Percentiles rank a stretch among this genome's conserved stretches.
Evolutionary conservation across 30 jellyfish, hydroid and myxozoan species (phyloP).

Genomic region (Hydra vulgaris): DNA sequence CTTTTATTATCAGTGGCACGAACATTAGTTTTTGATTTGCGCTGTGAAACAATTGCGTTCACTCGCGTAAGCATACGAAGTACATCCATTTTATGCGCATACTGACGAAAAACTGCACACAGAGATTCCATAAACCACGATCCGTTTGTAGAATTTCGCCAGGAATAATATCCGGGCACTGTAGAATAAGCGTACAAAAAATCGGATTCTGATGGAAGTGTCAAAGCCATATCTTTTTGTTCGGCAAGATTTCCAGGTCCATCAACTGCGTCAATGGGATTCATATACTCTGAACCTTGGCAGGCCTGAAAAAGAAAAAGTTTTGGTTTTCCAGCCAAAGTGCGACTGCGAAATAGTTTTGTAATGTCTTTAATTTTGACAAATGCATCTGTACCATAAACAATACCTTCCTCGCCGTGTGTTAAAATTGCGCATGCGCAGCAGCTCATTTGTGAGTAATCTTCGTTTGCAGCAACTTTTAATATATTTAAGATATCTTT

Average conservation of each 20-base stretch:
- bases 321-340: conserved; percentile 34
- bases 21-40: conserved; percentile 24
- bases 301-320: conserved; percentile 31
- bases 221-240: conserved; percentile 16
- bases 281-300: conserved; percentile 48
- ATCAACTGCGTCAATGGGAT: conserved; percentile 40
- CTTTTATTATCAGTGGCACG: conserved; percentile 23
- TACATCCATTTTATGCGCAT: conserved; percentile 38
- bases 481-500: conserved; percentile 20
- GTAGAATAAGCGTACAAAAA: conserved; percentile 42
- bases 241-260: conserved; percentile 25
- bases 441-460: conserved; percentile 21
- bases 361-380: conserved; percentile 29
- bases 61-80: conserved; percentile 31
- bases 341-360: conserved; percentile 20
- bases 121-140: conserved; percentile 37
- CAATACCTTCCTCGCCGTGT: conserved; percentile 39
- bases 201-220: conserved; percentile 49
- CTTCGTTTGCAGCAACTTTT: conserved; percentile 24
- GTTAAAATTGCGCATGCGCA: conserved; percentile 43
- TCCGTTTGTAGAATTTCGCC: conserved; percentile 40
- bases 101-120: conserved; percentile 15
- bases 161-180: conserved; percentile 46
- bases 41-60: conserved; percentile 16
- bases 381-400: conserved; percentile 30